Conservation (phyloP, 2,113 vertebrate genomes). For the Corythoichthys haematopterus region DNA sequence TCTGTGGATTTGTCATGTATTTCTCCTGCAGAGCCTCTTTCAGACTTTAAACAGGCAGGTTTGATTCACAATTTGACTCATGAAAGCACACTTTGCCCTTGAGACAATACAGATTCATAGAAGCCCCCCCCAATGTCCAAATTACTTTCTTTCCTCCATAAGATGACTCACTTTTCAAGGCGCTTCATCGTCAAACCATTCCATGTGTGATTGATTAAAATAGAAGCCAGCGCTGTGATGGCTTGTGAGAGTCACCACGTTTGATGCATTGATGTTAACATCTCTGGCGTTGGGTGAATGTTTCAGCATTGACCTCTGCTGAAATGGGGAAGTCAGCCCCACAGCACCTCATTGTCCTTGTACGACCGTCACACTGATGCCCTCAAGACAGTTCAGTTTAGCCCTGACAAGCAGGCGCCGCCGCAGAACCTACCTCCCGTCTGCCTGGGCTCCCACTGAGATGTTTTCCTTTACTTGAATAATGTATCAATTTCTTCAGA, state of each 20-base stretch:
- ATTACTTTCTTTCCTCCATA: slow-evolving; percentile 35
- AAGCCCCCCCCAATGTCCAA: slow-evolving; percentile 17
- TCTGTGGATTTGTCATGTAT: slow-evolving; percentile 23
- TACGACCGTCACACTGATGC: slow-evolving; percentile 55
- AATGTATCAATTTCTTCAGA: slow-evolving; percentile 70
- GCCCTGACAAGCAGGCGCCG: slow-evolving; percentile 31
- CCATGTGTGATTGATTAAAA: slow-evolving; percentile 55
- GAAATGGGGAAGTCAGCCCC: slow-evolving; percentile 46
- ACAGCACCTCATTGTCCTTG: slow-evolving; percentile 51
- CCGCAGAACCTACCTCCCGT: slow-evolving; percentile 20
- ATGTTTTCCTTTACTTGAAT: slow-evolving; percentile 68
- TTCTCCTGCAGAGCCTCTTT: slow-evolving; percentile 24
- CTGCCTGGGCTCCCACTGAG: slow-evolving; percentile 30
- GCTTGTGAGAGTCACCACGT: slow-evolving; percentile 20
- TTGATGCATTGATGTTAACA: slow-evolving; percentile 38
- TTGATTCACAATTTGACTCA: slow-evolving; percentile 19
- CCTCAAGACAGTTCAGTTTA: slow-evolving; percentile 37
- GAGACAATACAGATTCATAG: slow-evolving; percentile 24
- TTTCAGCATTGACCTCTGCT: slow-evolving; percentile 62
- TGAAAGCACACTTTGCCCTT: slow-evolving; percentile 38
- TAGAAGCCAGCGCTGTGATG: slow-evolving; percentile 28
- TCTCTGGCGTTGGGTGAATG: slow-evolving; percentile 47
- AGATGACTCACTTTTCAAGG: slow-evolving; percentile 47
- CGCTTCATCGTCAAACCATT: slow-evolving; percentile 37
- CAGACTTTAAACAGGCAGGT: slow-evolving; percentile 1